phyloP scores from a whole-genome alignment of 2,888 invertebrate species.

The Rhyacophila evoluta region DNA sequence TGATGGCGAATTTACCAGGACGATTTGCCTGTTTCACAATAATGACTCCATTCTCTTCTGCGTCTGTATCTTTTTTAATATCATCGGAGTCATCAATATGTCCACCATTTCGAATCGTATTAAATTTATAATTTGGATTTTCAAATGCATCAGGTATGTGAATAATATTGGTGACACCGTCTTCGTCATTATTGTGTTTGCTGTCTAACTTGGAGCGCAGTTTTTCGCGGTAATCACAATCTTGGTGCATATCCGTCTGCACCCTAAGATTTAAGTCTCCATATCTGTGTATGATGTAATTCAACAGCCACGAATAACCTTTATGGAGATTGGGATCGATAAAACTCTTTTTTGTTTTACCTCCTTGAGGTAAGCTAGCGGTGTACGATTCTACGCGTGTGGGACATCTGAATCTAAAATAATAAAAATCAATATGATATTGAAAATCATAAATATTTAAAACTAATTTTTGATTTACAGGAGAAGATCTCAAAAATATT shows the following conservation, averaged over 20 bases:
- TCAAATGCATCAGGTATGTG: slow-evolving; percentile 64
- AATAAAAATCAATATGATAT: no score
- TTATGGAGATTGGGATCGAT: slow-evolving; percentile 76
- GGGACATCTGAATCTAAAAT: slow-evolving; percentile 76
- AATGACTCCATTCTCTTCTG: slow-evolving; percentile 60
- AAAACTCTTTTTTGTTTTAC: slow-evolving; percentile 59
- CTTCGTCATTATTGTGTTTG: slow-evolving; percentile 58
- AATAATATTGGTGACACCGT: neutral
- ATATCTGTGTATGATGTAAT: slow-evolving; percentile 75
- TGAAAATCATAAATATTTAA: no score
- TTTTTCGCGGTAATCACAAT: slow-evolving; percentile 64
- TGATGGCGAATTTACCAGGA: slow-evolving; percentile 28
- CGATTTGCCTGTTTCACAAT: slow-evolving; percentile 62
- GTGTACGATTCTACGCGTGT: slow-evolving; percentile 84
- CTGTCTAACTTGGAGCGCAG: slow-evolving; percentile 57
- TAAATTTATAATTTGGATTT: slow-evolving; percentile 62
- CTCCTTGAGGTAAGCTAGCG: slow-evolving; percentile 61
- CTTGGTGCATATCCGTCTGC: slow-evolving; percentile 73
- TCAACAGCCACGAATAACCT: slow-evolving; percentile 79
- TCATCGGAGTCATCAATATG: slow-evolving; percentile 19
- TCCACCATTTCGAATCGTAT: neutral
- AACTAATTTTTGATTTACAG: no score
- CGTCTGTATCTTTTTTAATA: slow-evolving; percentile 53
- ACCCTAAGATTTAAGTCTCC: slow-evolving; percentile 75
- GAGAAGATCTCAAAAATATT: no score